Percentiles rank a stretch among this genome's conserved stretches.
phyloP scores from a whole-genome alignment of 2,888 invertebrate species.

The Mycogona germanica region DNA sequence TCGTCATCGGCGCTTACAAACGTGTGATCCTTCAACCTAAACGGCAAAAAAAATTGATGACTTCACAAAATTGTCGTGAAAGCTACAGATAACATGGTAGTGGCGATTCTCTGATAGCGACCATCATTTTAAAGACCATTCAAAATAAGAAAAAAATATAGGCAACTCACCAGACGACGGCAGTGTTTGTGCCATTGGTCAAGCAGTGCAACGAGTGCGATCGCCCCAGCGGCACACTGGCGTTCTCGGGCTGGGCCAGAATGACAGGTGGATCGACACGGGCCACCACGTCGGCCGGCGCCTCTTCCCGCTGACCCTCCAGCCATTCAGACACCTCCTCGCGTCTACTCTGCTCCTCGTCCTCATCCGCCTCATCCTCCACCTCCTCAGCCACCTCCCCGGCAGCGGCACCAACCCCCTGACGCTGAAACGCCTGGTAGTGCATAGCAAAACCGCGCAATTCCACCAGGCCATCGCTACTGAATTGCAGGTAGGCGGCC shows the following conservation, averaged over 20 bases:
- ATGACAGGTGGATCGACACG: neutral
- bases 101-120: too few species aligned
- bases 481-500: constrained; percentile 20
- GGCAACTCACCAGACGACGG: constrained; percentile 12
- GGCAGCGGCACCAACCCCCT: constrained; percentile 9
- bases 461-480: constrained; percentile 22
- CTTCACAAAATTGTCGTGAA: too few species aligned
- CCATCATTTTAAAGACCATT: too few species aligned
- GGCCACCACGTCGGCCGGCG: neutral
- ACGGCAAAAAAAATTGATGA: neutral
- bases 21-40: constrained; percentile 22
- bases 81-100: too few species aligned
- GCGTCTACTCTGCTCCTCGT: neutral
- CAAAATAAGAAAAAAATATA: neutral
- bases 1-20: constrained; percentile 20
- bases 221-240: constrained; percentile 21
- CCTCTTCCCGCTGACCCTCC: neutral
- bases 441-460: constrained; percentile 22
- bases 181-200: constrained; percentile 3
- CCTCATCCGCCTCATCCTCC: neutral
- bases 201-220: constrained; percentile 23
- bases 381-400: neutral
- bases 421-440: constrained; percentile 17
- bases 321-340: neutral
- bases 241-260: constrained; percentile 22